Evolutionary conservation across 2,888 invertebrate species (phyloP).

Genomic region (Apocheima hispidaria): DNA sequence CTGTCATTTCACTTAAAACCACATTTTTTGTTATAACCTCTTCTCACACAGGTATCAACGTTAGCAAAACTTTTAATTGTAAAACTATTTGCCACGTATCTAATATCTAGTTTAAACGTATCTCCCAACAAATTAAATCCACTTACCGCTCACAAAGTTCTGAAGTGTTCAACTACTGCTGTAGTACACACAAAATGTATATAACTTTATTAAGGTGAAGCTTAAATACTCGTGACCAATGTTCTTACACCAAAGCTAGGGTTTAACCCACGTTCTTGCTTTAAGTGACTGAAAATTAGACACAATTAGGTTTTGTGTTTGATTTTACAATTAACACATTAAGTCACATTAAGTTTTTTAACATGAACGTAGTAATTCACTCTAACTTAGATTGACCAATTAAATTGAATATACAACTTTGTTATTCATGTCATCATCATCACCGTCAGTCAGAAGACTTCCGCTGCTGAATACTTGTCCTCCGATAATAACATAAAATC

Average conservation of each 20-base stretch:
- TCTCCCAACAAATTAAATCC: conserved; percentile 38
- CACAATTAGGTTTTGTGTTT: neutral
- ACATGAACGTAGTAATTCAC: too few species aligned
- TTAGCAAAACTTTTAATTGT: conserved; percentile 25
- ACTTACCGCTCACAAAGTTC: conserved; percentile 42
- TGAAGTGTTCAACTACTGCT: conserved; percentile 40
- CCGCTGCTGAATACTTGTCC: too few species aligned
- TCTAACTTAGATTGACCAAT: too few species aligned
- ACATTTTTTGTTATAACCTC: neutral
- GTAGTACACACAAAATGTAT: conserved; percentile 30
- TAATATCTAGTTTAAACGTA: conserved; percentile 25
- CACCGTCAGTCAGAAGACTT: too few species aligned
- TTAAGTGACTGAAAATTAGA: conserved; percentile 4
- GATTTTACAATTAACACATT: too few species aligned
- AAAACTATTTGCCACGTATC: conserved; percentile 18
- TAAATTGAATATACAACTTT: too few species aligned
- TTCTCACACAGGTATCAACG: conserved; percentile 7
- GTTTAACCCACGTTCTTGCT: conserved; percentile 38
- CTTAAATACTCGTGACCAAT: conserved; percentile 74
- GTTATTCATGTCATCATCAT: too few species aligned
- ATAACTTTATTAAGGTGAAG: conserved; percentile 52
- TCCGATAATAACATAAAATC: too few species aligned
- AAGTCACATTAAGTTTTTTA: too few species aligned
- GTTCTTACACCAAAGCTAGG: conserved; percentile 55
- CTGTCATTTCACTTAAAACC: neutral